Conservation (phyloP, 2,888 invertebrate species). For the Scelioninae gen. 2 region DNA sequence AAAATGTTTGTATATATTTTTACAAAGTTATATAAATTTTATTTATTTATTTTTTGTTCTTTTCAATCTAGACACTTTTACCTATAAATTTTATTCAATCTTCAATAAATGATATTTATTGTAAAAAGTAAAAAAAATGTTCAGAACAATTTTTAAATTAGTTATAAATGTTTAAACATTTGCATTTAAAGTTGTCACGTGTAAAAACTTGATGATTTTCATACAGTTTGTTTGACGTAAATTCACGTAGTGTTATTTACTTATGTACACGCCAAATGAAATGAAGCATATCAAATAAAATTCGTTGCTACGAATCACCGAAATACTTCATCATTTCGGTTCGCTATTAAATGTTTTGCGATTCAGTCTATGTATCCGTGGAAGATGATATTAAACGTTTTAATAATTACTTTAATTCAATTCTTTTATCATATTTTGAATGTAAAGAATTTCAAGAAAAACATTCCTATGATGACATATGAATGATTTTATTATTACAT, state of each 20-base stretch:
- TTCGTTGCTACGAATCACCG: not conserved
- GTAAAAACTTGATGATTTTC: constrained; percentile 5
- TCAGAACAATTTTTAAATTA: not conserved
- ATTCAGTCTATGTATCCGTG: constrained; percentile 7
- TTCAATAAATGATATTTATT: too few relatives aligned
- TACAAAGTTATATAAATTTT: too few relatives aligned
- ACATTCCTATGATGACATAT: constrained; percentile 17
- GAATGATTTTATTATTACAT: constrained; percentile 23
- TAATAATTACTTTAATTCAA: not conserved
- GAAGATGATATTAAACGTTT: not conserved
- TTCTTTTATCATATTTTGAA: not conserved
- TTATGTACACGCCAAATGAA: constrained; percentile 1
- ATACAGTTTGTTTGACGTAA: not conserved
- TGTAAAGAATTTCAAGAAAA: constrained; percentile 5
- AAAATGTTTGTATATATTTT: too few relatives aligned
- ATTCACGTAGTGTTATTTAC: not conserved
- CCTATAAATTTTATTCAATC: too few relatives aligned
- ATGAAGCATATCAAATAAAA: not conserved
- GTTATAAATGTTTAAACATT: not conserved
- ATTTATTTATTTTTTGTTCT: too few relatives aligned
- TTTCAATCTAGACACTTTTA: too few relatives aligned
- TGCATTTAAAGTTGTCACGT: constrained; percentile 4
- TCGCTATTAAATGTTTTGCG: not conserved
- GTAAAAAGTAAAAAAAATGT: not conserved
- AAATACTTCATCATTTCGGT: constrained; percentile 2